A percentile compares a stretch with the other conserved stretches of the same genome.
Conservation (phyloP, 2,888 invertebrate genomes). For the Listrodromus nycthemerus region DNA sequence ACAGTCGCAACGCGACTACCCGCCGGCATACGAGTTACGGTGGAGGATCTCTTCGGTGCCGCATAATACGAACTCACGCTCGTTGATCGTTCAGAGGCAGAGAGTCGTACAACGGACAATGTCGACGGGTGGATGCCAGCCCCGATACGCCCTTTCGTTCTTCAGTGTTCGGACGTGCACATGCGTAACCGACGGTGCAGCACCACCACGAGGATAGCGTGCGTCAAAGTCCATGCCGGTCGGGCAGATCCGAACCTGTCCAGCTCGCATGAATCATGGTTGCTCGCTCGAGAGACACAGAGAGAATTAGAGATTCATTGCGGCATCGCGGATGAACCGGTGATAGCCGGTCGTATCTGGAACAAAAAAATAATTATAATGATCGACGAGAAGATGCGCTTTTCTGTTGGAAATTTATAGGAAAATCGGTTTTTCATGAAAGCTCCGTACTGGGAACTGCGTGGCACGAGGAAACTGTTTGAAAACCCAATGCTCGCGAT, state of each 20-base stretch:
- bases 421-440: background rate
- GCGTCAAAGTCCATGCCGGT: background rate
- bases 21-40: background rate
- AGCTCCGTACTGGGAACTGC: too few relatives aligned
- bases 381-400: background rate
- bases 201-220: background rate
- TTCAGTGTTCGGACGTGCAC: background rate
- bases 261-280: conserved; percentile 19
- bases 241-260: background rate
- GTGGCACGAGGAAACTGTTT: too few relatives aligned
- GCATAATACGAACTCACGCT: background rate
- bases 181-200: background rate
- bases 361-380: background rate
- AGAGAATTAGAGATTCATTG: conserved; percentile 12
- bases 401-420: background rate
- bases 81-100: background rate
- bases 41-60: background rate
- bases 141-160: background rate
- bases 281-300: background rate
- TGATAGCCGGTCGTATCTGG: conserved; percentile 20
- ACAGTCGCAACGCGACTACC: conserved; percentile 13
- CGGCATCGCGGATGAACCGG: conserved; percentile 19
- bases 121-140: background rate
- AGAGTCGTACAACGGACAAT: background rate
- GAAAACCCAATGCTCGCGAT: background rate